phyloP scores from a whole-genome alignment of 92 coral and sea anemone genomes.

The Muricea muricata region DNA sequence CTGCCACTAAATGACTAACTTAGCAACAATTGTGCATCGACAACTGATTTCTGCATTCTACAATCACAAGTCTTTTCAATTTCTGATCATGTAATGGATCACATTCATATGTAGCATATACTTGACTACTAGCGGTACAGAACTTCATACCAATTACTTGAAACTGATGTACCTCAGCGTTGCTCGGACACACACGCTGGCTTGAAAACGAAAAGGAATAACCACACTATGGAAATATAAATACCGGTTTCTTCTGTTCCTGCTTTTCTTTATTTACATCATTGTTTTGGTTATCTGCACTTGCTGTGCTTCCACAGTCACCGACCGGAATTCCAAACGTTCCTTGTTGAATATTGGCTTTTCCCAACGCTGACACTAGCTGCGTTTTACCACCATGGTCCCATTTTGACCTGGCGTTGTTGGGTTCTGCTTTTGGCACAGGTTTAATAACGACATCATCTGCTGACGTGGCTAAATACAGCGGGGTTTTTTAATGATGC shows the following conservation, averaged over 20 bases:
- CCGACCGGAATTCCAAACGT: conserved; percentile 50
- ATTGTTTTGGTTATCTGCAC: conserved; percentile 64
- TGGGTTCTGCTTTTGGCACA: conserved; percentile 50
- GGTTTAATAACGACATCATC: conserved; percentile 88
- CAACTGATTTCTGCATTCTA: no score
- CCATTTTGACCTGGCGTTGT: conserved; percentile 81
- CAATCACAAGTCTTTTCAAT: no score
- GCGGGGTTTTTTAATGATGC: neutral
- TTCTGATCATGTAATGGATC: no score
- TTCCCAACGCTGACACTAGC: conserved; percentile 84
- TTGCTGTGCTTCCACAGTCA: conserved; percentile 56
- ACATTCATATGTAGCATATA: no score
- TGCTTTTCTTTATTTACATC: conserved; percentile 36
- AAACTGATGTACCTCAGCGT: no score
- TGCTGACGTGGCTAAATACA: conserved; percentile 76
- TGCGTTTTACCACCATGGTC: conserved; percentile 84
- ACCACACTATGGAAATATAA: neutral
- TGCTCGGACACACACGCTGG: neutral
- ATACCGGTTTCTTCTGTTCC: conserved; percentile 26
- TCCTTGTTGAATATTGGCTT: conserved; percentile 86
- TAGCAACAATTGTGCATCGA: no score
- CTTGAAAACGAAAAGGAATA: neutral
- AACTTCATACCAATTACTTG: no score
- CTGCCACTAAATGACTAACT: no score
- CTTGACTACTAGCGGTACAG: no score